These are phyloP conservation scores for Drosophila ezoana DNA, from an alignment of 2,888 invertebrate species.

Conservation along the genomic window DNA sequence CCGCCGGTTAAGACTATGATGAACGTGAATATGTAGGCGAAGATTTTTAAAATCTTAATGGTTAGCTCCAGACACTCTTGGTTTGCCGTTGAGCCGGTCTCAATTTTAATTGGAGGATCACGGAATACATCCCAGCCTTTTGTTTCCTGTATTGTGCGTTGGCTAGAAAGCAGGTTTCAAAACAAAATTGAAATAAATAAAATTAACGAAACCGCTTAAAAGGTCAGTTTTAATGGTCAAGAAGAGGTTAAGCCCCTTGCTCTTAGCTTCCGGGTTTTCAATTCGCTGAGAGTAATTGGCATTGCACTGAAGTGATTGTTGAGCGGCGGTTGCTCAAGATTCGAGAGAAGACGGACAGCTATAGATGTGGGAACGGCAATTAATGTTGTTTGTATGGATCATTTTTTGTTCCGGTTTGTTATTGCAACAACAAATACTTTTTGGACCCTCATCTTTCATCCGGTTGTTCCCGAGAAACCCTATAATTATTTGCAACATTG, in stretches of 20 bases:
- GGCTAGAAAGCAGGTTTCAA: slow-evolving; percentile 85
- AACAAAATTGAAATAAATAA: too few relatives aligned
- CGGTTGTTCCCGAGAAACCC: slow-evolving; percentile 41
- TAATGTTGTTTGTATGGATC: slow-evolving; percentile 36
- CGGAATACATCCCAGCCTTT: slow-evolving; percentile 99
- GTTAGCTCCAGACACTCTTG: slow-evolving; percentile 94
- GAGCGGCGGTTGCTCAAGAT: slow-evolving; percentile 23
- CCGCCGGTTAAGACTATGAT: slow-evolving; percentile 93
- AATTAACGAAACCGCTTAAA: neutral
- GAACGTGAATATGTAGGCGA: slow-evolving; percentile 94
- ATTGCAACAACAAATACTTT: neutral
- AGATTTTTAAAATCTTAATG: slow-evolving; percentile 92
- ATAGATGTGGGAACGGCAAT: slow-evolving; percentile 52
- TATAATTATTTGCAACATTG: neutral
- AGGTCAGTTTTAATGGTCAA: too few relatives aligned
- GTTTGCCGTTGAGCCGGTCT: slow-evolving; percentile 94
- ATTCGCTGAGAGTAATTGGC: slow-evolving; percentile 34
- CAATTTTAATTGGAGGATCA: slow-evolving; percentile 94
- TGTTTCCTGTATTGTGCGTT: slow-evolving; percentile 93
- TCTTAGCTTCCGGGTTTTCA: slow-evolving; percentile 58
- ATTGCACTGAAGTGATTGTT: slow-evolving; percentile 59
- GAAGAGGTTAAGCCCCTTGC: neutral
- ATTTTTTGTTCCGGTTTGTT: slow-evolving; percentile 61
- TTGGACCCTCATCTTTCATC: slow-evolving; percentile 10
- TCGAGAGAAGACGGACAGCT: slow-evolving; percentile 29